Conservation (phyloP, 2,113 vertebrate species). For the Plectropomus leopardus region DNA sequence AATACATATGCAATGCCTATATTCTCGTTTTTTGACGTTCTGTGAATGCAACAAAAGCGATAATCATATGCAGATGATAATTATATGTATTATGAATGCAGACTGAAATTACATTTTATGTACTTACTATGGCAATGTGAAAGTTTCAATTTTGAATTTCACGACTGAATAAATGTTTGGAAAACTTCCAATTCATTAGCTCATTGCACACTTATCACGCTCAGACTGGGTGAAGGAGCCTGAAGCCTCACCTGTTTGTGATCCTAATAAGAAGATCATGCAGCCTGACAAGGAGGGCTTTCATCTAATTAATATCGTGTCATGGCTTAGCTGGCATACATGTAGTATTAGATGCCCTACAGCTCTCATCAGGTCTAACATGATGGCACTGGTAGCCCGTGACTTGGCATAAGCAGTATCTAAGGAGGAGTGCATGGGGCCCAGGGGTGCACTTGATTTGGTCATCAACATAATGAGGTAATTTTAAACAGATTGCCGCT, state of each 20-base stretch:
- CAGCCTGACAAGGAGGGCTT: constrained; percentile 60
- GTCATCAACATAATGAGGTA: constrained; percentile 85
- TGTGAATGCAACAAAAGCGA: constrained; percentile 23
- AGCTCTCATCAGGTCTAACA: constrained; percentile 63
- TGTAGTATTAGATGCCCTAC: constrained; percentile 59
- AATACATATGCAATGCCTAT: background rate
- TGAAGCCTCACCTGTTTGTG: constrained; percentile 59
- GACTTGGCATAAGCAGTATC: constrained; percentile 81
- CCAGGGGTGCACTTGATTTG: constrained; percentile 82
- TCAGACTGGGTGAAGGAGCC: constrained; percentile 21
- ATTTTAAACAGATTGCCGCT: constrained; percentile 82
- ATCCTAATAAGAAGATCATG: constrained; percentile 55
- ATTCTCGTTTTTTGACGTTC: background rate
- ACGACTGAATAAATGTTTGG: constrained; percentile 11
- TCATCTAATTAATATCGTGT: constrained; percentile 79
- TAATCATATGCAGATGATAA: background rate
- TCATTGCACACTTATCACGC: constrained; percentile 7
- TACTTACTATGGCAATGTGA: background rate
- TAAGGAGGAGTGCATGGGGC: constrained; percentile 69
- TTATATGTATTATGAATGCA: background rate
- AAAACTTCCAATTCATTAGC: constrained; percentile 2
- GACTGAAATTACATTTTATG: background rate
- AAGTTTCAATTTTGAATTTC: background rate
- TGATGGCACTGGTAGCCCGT: constrained; percentile 63
- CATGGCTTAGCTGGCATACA: constrained; percentile 61